Conservation (phyloP, 2,888 invertebrate species). For the Drosophila prolongata region DNA sequence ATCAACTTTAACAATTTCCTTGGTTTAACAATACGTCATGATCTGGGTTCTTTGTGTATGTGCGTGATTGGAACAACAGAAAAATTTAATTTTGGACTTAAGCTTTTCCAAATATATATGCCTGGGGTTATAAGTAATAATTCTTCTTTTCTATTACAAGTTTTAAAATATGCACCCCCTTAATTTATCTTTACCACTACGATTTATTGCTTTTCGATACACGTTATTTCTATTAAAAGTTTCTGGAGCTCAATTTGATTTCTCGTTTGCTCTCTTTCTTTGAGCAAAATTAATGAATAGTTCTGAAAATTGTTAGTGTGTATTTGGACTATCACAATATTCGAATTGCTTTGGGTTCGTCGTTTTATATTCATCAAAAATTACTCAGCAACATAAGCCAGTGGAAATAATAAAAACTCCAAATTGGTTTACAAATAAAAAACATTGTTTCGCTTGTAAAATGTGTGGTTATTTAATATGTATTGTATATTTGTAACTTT, state of each 20-base stretch:
- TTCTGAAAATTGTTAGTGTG: constrained; percentile 39
- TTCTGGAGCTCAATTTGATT: constrained; percentile 65
- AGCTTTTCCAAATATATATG: constrained; percentile 12
- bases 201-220: constrained; percentile 85
- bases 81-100: constrained; percentile 44
- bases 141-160: constrained; percentile 5
- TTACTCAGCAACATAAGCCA: constrained; percentile 35
- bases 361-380: constrained; percentile 32
- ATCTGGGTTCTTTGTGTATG: constrained; percentile 40
- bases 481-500: constrained; percentile 68
- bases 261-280: constrained; percentile 34
- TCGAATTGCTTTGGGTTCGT: constrained; percentile 66
- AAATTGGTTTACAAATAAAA: constrained; percentile 50
- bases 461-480: constrained; percentile 66
- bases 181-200: constrained; percentile 75
- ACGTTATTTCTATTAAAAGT: constrained; percentile 78
- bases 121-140: not conserved
- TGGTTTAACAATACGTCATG: constrained; percentile 66
- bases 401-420: constrained; percentile 16
- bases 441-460: constrained; percentile 57
- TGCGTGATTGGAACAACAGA: constrained; percentile 62
- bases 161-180: constrained; percentile 62
- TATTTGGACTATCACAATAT: constrained; percentile 68
- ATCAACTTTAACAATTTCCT: constrained; percentile 76
- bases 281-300: constrained; percentile 81